Evolutionary conservation across 2,113 vertebrate genomes (phyloP).

Genomic region (Colaptes auratus): DNA sequence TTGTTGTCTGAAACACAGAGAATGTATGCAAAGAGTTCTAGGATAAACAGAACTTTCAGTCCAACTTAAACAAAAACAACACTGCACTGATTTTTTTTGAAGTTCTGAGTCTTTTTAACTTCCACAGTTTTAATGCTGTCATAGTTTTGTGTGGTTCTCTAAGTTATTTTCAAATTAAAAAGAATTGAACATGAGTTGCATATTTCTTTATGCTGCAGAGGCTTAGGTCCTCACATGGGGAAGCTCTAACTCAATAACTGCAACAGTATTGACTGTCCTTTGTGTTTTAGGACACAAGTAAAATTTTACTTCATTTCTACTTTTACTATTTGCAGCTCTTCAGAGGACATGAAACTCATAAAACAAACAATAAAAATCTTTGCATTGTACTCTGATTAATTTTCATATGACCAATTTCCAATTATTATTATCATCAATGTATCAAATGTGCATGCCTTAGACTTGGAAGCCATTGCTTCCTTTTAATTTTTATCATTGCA

Average conservation of each 20-base stretch:
- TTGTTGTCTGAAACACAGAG: background rate
- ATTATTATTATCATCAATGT: too few relatives aligned
- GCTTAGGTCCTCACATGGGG: background rate
- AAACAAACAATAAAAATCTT: background rate
- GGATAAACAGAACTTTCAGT: background rate
- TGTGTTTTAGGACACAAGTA: background rate
- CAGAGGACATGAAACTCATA: background rate
- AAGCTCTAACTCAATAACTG: background rate
- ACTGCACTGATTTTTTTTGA: background rate
- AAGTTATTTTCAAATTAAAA: background rate
- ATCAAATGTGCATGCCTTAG: background rate
- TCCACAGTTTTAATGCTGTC: background rate
- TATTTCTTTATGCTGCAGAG: background rate
- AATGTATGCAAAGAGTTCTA: background rate
- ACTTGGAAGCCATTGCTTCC: background rate
- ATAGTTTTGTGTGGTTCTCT: background rate
- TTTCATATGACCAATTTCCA: background rate
- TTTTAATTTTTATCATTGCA: background rate
- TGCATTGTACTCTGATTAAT: background rate
- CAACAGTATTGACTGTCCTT: background rate
- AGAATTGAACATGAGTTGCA: background rate
- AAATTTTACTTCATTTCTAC: background rate
- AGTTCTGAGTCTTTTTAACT: background rate
- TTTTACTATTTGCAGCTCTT: background rate
- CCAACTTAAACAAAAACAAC: background rate